Conservation (phyloP, 2,888 invertebrate species). For the Idaea straminata region DNA sequence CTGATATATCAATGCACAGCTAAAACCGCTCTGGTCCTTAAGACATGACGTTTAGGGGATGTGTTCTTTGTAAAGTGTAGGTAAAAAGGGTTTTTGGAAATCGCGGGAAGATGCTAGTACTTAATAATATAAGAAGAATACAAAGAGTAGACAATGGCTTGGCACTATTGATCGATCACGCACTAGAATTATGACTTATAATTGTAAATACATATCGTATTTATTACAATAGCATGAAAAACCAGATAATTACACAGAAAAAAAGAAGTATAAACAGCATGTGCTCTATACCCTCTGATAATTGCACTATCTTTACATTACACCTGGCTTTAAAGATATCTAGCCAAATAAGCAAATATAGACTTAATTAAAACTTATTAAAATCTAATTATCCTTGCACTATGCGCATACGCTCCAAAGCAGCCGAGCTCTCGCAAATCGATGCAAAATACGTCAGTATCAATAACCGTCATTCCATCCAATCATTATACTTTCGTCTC, state of each 20-base stretch:
- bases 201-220: not conserved
- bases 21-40: no score
- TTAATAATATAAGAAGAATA: no score
- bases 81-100: no score
- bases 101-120: no score
- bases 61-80: no score
- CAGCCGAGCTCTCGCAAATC: conserved; percentile 53
- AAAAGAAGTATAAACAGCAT: not conserved
- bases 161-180: no score
- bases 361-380: conserved; percentile 56
- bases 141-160: no score
- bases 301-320: conserved; percentile 15
- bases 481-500: conserved; percentile 74
- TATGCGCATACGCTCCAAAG: conserved; percentile 50
- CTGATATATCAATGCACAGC: no score
- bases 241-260: conserved; percentile 17
- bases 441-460: conserved; percentile 67
- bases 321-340: conserved; percentile 17
- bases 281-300: conserved; percentile 11
- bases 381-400: conserved; percentile 66
- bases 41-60: no score
- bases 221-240: conserved; percentile 12
- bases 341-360: conserved; percentile 36
- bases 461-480: conserved; percentile 74
- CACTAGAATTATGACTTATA: not conserved